These are phyloP conservation scores for Scylla paramamosain DNA, from an alignment of 1,140 invertebrate species.

Conservation along the genomic window DNA sequence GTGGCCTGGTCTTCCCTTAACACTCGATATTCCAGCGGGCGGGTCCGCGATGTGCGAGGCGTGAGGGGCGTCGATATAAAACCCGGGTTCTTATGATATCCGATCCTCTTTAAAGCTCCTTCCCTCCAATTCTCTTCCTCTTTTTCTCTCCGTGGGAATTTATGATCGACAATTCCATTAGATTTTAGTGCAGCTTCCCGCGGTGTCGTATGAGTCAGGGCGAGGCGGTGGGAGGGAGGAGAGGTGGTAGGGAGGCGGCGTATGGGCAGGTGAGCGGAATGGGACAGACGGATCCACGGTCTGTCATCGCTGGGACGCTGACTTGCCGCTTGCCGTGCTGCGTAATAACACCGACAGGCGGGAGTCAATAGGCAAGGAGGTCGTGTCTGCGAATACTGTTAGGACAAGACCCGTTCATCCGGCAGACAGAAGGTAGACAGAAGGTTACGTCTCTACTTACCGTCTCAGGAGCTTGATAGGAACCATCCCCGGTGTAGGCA, in stretches of 20 bases:
- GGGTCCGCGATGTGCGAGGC: neutral
- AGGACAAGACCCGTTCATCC: no score
- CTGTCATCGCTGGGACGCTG: neutral
- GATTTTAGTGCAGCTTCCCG: neutral
- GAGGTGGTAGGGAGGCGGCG: neutral
- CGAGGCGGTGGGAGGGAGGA: neutral
- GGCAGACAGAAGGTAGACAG: neutral
- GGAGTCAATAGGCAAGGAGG: neutral
- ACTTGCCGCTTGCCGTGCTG: neutral
- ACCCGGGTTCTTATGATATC: neutral
- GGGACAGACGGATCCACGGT: neutral
- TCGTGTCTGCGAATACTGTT: neutral
- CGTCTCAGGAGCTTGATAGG: no score
- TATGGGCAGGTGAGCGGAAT: neutral
- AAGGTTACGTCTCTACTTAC: no score
- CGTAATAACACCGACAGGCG: neutral
- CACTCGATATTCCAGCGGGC: neutral
- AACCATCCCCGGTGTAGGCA: neutral
- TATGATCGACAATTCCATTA: conserved; percentile 4
- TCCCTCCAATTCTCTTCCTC: neutral
- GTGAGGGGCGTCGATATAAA: neutral
- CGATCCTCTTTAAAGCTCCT: neutral
- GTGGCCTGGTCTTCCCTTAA: neutral
- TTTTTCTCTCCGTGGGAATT: neutral
- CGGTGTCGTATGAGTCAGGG: neutral